phyloP scores from a whole-genome alignment of 2,113 vertebrate genomes.

The Porphyrio hochstetteri region DNA sequence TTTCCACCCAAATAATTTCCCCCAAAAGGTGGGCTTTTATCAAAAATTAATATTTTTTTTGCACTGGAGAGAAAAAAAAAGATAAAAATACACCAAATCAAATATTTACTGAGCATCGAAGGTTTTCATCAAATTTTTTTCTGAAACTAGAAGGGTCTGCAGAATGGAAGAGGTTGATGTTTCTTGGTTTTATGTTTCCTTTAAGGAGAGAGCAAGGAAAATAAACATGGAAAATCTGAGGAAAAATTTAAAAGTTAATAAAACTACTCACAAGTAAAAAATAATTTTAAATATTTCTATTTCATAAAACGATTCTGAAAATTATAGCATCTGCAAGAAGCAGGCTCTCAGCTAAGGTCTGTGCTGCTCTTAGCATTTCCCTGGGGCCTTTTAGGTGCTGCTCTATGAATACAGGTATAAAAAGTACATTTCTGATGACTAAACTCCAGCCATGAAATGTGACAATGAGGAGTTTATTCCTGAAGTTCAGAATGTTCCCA shows the following conservation, averaged over 20 bases:
- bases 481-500: not conserved
- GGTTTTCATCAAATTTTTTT: not conserved
- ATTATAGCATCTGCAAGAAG: not conserved
- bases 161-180: not conserved
- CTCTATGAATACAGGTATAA: not conserved
- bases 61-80: not conserved
- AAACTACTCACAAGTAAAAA: not conserved
- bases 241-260: not conserved
- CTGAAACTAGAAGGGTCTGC: not conserved
- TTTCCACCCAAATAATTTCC: not conserved
- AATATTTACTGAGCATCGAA: not conserved
- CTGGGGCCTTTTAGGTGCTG: not conserved
- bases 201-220: not conserved
- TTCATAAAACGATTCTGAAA: not conserved
- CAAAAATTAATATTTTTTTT: not conserved
- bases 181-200: not conserved
- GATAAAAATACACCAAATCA: accelerated
- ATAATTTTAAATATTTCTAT: not conserved
- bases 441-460: not conserved
- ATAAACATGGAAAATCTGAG: not conserved
- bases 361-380: not conserved
- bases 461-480: conserved; percentile 37
- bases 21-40: not conserved
- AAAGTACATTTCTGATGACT: not conserved
- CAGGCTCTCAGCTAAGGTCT: not conserved